Evolutionary conservation across 2,888 invertebrate genomes (phyloP).

Genomic region (Eutolmus rufibarbis): DNA sequence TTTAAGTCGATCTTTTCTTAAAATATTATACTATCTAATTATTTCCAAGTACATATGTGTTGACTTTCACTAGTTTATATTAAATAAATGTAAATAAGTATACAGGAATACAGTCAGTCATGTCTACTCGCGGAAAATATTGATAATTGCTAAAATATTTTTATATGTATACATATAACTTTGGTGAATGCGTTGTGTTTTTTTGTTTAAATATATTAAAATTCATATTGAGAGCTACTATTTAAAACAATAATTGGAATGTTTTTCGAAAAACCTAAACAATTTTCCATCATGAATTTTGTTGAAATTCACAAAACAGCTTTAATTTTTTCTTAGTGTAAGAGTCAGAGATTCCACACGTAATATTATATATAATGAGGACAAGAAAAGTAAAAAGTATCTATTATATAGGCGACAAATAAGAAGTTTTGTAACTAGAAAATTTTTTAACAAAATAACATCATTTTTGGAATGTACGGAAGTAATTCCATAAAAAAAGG

Average conservation of each 20-base stretch:
- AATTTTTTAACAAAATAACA: constrained; percentile 11
- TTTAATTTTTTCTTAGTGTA: neutral
- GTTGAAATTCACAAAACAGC: neutral
- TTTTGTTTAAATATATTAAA: neutral
- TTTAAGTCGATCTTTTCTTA: neutral
- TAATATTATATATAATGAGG: constrained; percentile 10
- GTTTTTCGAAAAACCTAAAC: neutral
- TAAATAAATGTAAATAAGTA: neutral
- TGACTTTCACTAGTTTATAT: constrained; percentile 18
- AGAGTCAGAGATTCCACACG: constrained; percentile 18
- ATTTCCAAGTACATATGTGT: neutral
- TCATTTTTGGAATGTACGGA: neutral
- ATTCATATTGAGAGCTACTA: neutral
- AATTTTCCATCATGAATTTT: neutral
- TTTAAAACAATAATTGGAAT: neutral
- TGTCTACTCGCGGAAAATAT: neutral
- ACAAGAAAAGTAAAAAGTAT: constrained; percentile 36
- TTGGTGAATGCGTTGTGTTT: neutral
- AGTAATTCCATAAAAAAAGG: neutral
- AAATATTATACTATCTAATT: neutral
- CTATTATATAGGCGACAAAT: constrained; percentile 35
- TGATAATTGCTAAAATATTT: neutral
- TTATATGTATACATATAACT: neutral
- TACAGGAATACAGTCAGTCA: neutral
- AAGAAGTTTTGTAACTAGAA: constrained; percentile 19